phyloP scores from a whole-genome alignment of 2,113 vertebrate genomes.

The Manacus vitellinus region DNA sequence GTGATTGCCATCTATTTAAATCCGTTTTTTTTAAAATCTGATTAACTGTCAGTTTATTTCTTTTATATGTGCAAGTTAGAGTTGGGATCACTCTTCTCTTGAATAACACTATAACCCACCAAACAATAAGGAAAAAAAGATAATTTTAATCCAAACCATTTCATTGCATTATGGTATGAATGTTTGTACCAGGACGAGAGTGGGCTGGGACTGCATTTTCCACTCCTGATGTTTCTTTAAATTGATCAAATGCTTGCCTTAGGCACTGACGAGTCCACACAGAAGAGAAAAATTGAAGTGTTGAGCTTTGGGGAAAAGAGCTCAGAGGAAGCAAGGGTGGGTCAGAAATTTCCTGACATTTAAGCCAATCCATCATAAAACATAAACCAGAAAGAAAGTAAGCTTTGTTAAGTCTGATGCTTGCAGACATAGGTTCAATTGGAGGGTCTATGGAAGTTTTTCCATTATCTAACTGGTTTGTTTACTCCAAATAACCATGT shows the following conservation, averaged over 20 bases:
- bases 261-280: background rate
- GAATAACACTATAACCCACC: background rate
- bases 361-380: background rate
- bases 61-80: background rate
- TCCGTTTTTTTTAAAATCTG: background rate
- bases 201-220: background rate
- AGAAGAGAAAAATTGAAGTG: background rate
- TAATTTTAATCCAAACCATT: background rate
- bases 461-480: background rate
- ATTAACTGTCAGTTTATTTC: background rate
- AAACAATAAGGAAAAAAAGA: background rate
- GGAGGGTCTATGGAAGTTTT: background rate
- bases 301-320: background rate
- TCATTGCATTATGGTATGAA: background rate
- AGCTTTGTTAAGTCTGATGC: background rate
- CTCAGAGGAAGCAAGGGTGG: background rate
- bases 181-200: background rate
- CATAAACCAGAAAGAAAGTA: background rate
- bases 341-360: background rate
- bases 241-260: background rate
- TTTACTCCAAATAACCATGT: background rate
- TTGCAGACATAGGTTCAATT: background rate
- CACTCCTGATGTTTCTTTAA: background rate
- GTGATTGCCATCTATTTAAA: conserved; percentile 27
- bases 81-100: background rate